These are phyloP conservation scores for Syngnathus scovelli DNA, from an alignment of 2,113 vertebrate genomes.

Conservation along the genomic window DNA sequence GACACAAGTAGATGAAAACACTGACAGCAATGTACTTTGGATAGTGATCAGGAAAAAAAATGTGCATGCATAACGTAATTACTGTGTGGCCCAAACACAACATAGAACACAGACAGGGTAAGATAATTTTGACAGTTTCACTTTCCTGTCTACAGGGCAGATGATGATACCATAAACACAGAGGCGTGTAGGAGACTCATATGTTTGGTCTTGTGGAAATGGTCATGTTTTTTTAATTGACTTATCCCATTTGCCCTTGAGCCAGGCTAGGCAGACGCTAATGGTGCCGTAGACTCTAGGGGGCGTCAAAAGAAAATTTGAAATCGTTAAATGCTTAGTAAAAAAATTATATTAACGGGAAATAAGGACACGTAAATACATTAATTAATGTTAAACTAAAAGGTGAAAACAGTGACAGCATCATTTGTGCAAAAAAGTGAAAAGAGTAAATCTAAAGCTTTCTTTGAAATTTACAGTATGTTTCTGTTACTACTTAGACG, in stretches of 20 bases:
- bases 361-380: neutral
- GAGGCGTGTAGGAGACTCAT: constrained; percentile 25
- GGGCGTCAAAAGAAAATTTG: too few relatives aligned
- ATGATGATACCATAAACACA: constrained; percentile 33
- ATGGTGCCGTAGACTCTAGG: too few relatives aligned
- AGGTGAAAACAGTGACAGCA: neutral
- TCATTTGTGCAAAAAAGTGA: too few relatives aligned
- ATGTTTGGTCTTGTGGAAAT: constrained; percentile 19
- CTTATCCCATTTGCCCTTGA: neutral
- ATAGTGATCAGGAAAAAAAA: constrained; percentile 13
- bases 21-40: too few relatives aligned
- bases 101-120: constrained; percentile 31
- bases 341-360: neutral
- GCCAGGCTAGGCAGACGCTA: too few relatives aligned
- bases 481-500: neutral
- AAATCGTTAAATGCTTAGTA: too few relatives aligned
- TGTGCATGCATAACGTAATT: constrained; percentile 55
- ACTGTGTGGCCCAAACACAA: constrained; percentile 33
- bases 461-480: neutral
- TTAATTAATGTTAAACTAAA: neutral
- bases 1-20: constrained; percentile 17
- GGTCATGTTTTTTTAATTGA: constrained; percentile 28
- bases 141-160: constrained; percentile 36
- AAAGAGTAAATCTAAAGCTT: too few relatives aligned
- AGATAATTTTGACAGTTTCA: constrained; percentile 48